Evolutionary conservation across 2,113 vertebrate genomes (phyloP).

Genomic region (Hypanus sabinus): DNA sequence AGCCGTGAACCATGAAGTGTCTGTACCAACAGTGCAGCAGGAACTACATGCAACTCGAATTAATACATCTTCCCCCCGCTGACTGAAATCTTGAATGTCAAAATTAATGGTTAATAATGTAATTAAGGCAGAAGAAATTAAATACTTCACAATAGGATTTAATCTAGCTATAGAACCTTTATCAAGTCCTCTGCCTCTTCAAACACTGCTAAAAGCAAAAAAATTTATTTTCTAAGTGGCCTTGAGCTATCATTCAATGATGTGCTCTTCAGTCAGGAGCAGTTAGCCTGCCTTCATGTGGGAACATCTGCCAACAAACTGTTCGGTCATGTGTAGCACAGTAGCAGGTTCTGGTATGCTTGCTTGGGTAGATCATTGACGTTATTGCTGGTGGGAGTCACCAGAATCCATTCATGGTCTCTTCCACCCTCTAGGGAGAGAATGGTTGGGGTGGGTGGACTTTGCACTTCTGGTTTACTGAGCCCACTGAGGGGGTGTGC

Average conservation of each 20-base stretch:
- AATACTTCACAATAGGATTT: neutral
- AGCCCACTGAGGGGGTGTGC: no score
- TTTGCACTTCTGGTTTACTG: no score
- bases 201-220: neutral
- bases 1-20: neutral
- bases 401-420: neutral
- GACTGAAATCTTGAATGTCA: neutral
- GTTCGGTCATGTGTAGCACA: neutral
- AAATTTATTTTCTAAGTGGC: neutral
- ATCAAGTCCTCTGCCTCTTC: neutral
- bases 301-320: neutral
- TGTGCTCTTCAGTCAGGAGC: neutral
- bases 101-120: neutral
- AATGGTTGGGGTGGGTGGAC: no score
- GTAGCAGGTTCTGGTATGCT: neutral
- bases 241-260: neutral
- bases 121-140: conserved; percentile 1
- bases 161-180: neutral
- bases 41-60: neutral
- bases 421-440: neutral
- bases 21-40: neutral
- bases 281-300: neutral
- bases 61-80: neutral
- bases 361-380: no score
- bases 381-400: neutral